Conservation (phyloP, 2,888 invertebrate species). For the Phragmatobia fuliginosa region DNA sequence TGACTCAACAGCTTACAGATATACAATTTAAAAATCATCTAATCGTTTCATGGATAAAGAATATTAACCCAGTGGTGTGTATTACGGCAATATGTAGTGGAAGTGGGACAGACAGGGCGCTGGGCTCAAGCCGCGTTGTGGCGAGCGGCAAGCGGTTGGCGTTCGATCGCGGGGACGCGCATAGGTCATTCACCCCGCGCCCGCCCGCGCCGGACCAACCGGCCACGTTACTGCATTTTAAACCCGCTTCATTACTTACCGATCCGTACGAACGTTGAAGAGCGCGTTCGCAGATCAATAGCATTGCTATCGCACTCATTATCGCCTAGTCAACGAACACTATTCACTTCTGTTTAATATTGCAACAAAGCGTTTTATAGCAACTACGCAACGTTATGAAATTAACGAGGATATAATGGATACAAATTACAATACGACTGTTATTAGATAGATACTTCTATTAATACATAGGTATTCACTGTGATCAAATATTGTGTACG, state of each 20-base stretch:
- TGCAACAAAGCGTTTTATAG: constrained; percentile 27
- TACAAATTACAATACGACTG: not conserved
- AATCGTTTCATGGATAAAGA: not conserved
- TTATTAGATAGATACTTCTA: not conserved
- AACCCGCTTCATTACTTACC: constrained; percentile 60
- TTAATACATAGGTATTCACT: not conserved
- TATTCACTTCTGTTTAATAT: constrained; percentile 28
- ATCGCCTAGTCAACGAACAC: constrained; percentile 34
- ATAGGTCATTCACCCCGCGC: constrained; percentile 78
- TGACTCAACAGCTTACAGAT: not conserved
- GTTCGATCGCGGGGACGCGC: constrained; percentile 81
- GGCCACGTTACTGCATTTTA: constrained; percentile 64
- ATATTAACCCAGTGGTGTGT: constrained; percentile 22
- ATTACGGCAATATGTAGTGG: constrained; percentile 61
- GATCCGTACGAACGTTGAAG: constrained; percentile 45
- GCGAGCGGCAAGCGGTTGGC: constrained; percentile 58
- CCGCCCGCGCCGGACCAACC: constrained; percentile 59
- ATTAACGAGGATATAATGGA: not conserved
- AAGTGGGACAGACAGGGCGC: constrained; percentile 53
- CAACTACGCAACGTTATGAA: constrained; percentile 27
- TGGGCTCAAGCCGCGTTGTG: constrained; percentile 53
- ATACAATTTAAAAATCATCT: not conserved
- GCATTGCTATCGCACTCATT: constrained; percentile 41
- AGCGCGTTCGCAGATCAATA: constrained; percentile 52
- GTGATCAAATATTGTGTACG: not conserved